Conservation (phyloP, 2,113 vertebrate species). For the Calidris pugnax region DNA sequence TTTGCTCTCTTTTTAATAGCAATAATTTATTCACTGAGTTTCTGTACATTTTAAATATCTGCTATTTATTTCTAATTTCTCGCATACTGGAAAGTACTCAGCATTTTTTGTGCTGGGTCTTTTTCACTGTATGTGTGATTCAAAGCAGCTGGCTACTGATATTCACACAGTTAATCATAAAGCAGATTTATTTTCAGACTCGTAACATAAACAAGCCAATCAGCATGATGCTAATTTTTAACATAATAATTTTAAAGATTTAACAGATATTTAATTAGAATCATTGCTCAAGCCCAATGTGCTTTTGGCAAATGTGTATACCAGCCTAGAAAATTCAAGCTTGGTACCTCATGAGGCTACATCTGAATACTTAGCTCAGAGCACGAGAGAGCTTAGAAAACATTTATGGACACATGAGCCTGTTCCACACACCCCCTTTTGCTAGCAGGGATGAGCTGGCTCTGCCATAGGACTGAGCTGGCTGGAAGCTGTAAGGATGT, state of each 20-base stretch:
- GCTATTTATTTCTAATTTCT: not conserved
- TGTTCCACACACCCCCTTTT: not conserved
- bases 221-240: not conserved
- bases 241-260: not conserved
- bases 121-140: not conserved
- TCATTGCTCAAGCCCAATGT: not conserved
- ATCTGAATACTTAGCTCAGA: not conserved
- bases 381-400: rapidly evolving
- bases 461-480: not conserved
- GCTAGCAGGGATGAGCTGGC: not conserved
- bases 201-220: not conserved
- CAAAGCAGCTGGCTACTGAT: not conserved
- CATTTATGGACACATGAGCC: rapidly evolving
- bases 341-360: not conserved
- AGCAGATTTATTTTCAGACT: not conserved
- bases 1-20: not conserved
- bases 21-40: not conserved
- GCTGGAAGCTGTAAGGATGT: rapidly evolving
- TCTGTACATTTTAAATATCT: not conserved
- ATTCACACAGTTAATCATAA: not conserved
- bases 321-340: not conserved
- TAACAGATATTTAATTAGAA: not conserved
- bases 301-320: not conserved
- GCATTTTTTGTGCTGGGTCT: not conserved
- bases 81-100: not conserved